Conservation (phyloP, 2,888 invertebrate genomes). For the Cataglyphis albicans region DNA sequence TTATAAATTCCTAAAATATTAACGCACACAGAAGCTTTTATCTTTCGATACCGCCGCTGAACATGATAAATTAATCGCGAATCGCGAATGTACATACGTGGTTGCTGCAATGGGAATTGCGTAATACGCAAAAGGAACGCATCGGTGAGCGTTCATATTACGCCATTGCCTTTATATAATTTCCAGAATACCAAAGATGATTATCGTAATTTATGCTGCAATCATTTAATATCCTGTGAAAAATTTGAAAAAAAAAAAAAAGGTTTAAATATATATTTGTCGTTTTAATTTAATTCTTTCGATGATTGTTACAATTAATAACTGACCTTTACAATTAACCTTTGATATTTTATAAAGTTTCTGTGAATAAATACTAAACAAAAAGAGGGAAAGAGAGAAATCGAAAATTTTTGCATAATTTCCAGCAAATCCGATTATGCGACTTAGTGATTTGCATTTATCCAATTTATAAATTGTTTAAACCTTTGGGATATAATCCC, state of each 20-base stretch:
- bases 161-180: conserved; percentile 46
- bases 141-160: conserved; percentile 23
- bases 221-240: not conserved
- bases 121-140: conserved; percentile 41
- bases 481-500: not conserved
- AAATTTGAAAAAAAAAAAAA: not conserved
- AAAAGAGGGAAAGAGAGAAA: not conserved
- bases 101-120: conserved; percentile 33
- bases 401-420: conserved; percentile 35
- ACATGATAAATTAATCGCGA: conserved; percentile 35
- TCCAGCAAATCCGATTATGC: conserved; percentile 31
- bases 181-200: conserved; percentile 37
- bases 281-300: conserved; percentile 1
- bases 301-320: not conserved
- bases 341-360: conserved; percentile 29
- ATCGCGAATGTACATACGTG: not conserved
- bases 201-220: conserved; percentile 31
- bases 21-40: conserved; percentile 33
- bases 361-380: not conserved
- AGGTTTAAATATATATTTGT: not conserved
- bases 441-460: not conserved
- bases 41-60: conserved; percentile 12
- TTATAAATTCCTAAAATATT: conserved; percentile 29
- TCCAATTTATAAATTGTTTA: not conserved
- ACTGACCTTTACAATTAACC: not conserved